Conservation (phyloP, 2,113 vertebrate genomes). For the Datnioides undecimradiatus region DNA sequence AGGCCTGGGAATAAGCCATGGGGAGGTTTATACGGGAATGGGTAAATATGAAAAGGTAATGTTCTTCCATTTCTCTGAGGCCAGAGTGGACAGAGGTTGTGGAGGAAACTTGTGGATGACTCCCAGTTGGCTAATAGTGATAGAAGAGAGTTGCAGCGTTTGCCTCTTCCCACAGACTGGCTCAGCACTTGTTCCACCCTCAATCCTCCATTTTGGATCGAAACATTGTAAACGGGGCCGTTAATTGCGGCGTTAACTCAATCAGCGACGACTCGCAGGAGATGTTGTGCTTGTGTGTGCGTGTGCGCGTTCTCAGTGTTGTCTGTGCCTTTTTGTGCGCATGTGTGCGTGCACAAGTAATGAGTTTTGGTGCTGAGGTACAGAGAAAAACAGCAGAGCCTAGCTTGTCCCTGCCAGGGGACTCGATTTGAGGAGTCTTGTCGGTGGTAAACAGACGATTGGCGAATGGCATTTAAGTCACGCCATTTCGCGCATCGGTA, state of each 20-base stretch:
- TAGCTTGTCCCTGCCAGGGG: slow-evolving; percentile 47
- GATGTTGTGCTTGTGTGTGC: slow-evolving; percentile 19
- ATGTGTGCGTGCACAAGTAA: slow-evolving; percentile 48
- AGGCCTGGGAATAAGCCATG: slow-evolving; percentile 5
- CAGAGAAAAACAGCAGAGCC: slow-evolving; percentile 60
- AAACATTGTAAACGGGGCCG: slow-evolving; percentile 67
- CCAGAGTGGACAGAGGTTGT: slow-evolving; percentile 38
- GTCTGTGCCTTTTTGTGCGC: slow-evolving; percentile 35
- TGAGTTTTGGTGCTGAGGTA: slow-evolving; percentile 75
- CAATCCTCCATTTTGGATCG: slow-evolving; percentile 72
- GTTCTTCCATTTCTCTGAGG: slow-evolving; percentile 46
- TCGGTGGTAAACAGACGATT: slow-evolving; percentile 53
- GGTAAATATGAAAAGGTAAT: slow-evolving; percentile 66
- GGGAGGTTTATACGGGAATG: slow-evolving; percentile 29
- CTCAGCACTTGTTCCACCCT: slow-evolving; percentile 75
- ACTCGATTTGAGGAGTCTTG: slow-evolving; percentile 50
- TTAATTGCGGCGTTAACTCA: slow-evolving; percentile 78
- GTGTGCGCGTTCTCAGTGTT: slow-evolving; percentile 9
- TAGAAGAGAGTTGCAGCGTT: slow-evolving; percentile 62
- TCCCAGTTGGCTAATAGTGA: slow-evolving; percentile 69
- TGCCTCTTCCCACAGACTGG: slow-evolving; percentile 58
- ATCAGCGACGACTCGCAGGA: slow-evolving; percentile 70
- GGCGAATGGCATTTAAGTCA: slow-evolving; percentile 56
- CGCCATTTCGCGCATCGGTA: slow-evolving; percentile 28
- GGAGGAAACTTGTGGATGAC: slow-evolving; percentile 34